Percentiles rank a stretch among this genome's conserved stretches.
These are phyloP conservation scores for Bergia sp. DNA, from an alignment of 92 coral and sea anemone species.

Conservation along the genomic window DNA sequence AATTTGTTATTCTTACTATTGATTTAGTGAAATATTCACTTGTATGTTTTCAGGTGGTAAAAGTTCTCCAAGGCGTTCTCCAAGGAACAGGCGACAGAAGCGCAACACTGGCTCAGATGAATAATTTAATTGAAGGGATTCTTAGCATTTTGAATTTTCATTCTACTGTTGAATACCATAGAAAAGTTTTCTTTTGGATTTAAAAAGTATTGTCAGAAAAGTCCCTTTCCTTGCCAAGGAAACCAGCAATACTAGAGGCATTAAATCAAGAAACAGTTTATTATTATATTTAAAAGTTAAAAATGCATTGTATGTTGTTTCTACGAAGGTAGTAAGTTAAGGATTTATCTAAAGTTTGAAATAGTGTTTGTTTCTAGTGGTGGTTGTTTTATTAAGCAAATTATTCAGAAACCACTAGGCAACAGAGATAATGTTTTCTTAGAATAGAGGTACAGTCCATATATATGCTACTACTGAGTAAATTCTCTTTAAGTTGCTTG, in stretches of 20 bases:
- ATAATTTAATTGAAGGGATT: constrained; percentile 43
- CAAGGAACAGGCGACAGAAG: constrained; percentile 96
- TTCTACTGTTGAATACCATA: neutral
- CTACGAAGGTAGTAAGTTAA: neutral
- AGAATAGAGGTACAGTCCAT: neutral
- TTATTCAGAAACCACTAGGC: neutral
- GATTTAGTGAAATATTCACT: neutral
- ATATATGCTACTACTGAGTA: neutral
- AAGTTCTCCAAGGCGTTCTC: constrained; percentile 97
- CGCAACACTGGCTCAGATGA: constrained; percentile 99
- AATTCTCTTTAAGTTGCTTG: neutral
- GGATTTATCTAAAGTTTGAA: neutral
- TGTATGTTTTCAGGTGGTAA: constrained; percentile 56
- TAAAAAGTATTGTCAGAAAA: neutral
- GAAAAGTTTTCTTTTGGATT: neutral
- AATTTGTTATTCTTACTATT: too few relatives aligned
- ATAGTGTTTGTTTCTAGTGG: neutral
- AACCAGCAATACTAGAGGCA: constrained; percentile 36
- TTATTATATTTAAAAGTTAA: constrained; percentile 40
- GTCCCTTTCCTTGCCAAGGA: constrained; percentile 10
- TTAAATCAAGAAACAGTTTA: neutral
- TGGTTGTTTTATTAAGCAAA: neutral
- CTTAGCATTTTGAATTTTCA: neutral
- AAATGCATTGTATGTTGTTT: neutral
- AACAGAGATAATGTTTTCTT: neutral